Conservation (phyloP, 2,888 invertebrate genomes). For the Listrodromus nycthemerus region DNA sequence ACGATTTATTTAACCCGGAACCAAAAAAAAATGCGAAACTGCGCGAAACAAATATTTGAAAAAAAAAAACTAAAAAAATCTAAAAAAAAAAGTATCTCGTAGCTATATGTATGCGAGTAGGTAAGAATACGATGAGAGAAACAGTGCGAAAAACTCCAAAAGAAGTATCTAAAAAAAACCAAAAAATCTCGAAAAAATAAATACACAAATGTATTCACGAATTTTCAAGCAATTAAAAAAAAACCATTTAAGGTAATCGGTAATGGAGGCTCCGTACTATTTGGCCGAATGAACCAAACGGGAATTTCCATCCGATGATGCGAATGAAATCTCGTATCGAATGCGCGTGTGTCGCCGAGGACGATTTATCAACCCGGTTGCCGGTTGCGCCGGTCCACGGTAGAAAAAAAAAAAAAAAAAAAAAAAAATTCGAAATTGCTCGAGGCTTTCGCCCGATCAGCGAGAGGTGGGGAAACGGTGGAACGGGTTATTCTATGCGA, state of each 20-base stretch:
- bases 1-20: constrained; percentile 2
- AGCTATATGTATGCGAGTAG: too few species aligned
- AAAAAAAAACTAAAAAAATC: too few species aligned
- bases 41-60: not conserved
- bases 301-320: too few species aligned
- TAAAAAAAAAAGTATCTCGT: too few species aligned
- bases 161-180: too few species aligned
- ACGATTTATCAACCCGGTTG: not conserved
- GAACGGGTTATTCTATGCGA: not conserved
- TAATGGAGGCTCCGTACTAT: not conserved
- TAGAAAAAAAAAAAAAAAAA: too few species aligned
- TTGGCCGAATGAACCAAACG: not conserved
- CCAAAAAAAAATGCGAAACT: not conserved
- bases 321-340: not conserved
- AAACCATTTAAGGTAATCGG: not conserved
- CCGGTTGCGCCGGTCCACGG: not conserved
- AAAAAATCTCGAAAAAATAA: too few species aligned
- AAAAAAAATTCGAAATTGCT: not conserved
- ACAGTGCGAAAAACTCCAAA: too few species aligned
- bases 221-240: not conserved
- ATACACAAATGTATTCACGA: too few species aligned
- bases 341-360: not conserved
- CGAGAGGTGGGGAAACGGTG: not conserved
- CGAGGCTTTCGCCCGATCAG: not conserved
- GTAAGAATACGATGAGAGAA: too few species aligned